Evolutionary conservation across 2,113 vertebrate species (phyloP).

Genomic region (Hiodon tergisus): DNA sequence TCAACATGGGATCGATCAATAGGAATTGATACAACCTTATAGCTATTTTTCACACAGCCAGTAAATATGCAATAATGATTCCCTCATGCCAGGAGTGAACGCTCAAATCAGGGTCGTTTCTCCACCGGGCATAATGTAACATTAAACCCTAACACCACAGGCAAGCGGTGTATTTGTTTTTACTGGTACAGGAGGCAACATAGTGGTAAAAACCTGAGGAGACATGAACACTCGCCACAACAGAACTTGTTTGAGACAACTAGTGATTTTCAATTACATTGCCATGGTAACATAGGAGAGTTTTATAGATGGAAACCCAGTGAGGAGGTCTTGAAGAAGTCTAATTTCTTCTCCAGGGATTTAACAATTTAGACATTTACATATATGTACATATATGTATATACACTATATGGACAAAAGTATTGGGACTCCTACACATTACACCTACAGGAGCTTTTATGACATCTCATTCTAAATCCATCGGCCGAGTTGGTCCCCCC

Average conservation of each 20-base stretch:
- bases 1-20: slow-evolving; percentile 97
- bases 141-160: neutral
- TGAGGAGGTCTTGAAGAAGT: slow-evolving; percentile 13
- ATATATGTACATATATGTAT: no score
- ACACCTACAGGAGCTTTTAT: no score
- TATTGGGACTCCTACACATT: no score
- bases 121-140: slow-evolving; percentile 44
- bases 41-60: slow-evolving; percentile 86
- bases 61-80: slow-evolving; percentile 97
- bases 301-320: slow-evolving; percentile 27
- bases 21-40: slow-evolving; percentile 85
- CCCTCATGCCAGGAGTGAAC: slow-evolving; percentile 69
- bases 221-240: slow-evolving; percentile 46
- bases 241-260: slow-evolving; percentile 49
- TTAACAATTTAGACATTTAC: neutral
- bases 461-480: no score
- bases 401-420: no score
- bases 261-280: slow-evolving; percentile 60
- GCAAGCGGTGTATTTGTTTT: neutral
- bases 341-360: slow-evolving; percentile 3
- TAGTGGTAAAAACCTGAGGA: slow-evolving; percentile 22
- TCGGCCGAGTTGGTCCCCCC: no score
- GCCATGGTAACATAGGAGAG: slow-evolving; percentile 49
- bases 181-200: slow-evolving; percentile 31
- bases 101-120: slow-evolving; percentile 73